phyloP scores from a whole-genome alignment of 2,113 vertebrate species.

The Sus scrofa region T2T-Sscrofa CM000816.6:10160501-10161000 shows the following conservation, averaged over 20 bases:
- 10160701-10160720: neutral
- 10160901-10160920: conserved; percentile 52
- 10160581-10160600: neutral
- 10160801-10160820: conserved; percentile 89
- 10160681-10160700: neutral
- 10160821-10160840: conserved; percentile 98
- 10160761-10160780: conserved; percentile 42
- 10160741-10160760: neutral
- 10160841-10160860: conserved; percentile 99
- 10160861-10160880: conserved; percentile 96
- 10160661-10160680: neutral
- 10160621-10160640: neutral
- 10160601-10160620: neutral
- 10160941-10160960: neutral
- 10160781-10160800: neutral
- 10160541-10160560: too few species aligned
- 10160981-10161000: neutral
- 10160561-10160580: neutral
- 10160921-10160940: neutral
- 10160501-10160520: neutral
- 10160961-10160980: neutral
- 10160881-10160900: conserved; percentile 93
- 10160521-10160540: neutral
- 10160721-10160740: neutral
- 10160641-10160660: neutral